Evolutionary conservation across 2,113 vertebrate species (phyloP), one percentile per base, ranked within the genome.

Genomic region (Paradisaea rubra): DNA sequence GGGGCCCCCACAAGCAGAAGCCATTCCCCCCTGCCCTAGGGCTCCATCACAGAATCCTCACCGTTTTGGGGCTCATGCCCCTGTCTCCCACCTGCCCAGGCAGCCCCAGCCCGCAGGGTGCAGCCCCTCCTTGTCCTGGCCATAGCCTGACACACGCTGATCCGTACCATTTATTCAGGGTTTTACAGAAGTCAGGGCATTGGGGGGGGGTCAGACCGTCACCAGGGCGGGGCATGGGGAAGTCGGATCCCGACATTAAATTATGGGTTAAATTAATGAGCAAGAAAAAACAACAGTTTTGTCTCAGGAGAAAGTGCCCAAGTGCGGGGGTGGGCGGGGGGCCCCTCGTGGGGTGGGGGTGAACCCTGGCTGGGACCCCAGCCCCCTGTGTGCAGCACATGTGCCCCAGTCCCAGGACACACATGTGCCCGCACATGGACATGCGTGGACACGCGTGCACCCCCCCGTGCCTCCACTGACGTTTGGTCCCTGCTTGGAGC

Each of bases 301-400:
- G 86, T 89, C 61, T 89, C 69, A 89, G 86, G 78, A 89, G 61
- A 89, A 89, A 89, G 86, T 81, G 86, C 86, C 86, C 78, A 89
- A 68, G 78, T 81, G 78, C 78, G 0, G 69, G 78, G 30, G n/a
- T 52, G 21, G 86, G 78, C 21, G 1, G 60, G 60, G 44, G 37
- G 44, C 39, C 16, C 52, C 52, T 73, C 6, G 1, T 12, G 23
- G 52, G 39, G 39, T 39, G 47, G 39, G 45, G 52, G 59, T 28
- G 45, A 50, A 8, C 61, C 24, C 69, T 53, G 61, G 45, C 39
- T 0, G 13, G 41, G 47, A 30, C 24, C 69, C 78, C 69, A 14
- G 30, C 53, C 78, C 85, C 31, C 61, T 9, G 5, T 45, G 78
- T 81, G 78, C 78, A 81, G 78, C n/a, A 60, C 86, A n/a, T 1